phyloP scores from a whole-genome alignment of 2,113 vertebrate species.

The Cygnus buccinator region DNA sequence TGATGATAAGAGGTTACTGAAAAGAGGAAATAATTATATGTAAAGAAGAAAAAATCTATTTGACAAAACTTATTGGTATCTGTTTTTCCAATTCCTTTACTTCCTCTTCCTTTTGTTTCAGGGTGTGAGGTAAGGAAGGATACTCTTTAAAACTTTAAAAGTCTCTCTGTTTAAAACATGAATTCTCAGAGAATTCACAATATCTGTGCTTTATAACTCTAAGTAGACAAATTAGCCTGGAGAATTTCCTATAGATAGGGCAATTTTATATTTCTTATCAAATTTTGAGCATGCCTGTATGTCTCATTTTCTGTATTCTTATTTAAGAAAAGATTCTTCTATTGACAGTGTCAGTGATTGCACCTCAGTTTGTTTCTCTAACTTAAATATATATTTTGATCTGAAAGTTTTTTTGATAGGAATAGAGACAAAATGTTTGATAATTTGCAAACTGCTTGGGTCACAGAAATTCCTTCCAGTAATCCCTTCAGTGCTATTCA shows the following conservation, averaged over 20 bases:
- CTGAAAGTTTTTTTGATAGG: neutral
- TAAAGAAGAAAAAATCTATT: neutral
- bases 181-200: neutral
- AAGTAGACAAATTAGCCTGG: neutral
- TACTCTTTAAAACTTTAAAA: neutral
- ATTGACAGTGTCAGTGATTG: neutral
- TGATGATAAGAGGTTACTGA: neutral
- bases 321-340: neutral
- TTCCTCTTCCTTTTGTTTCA: neutral
- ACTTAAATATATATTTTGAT: neutral
- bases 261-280: neutral
- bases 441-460: neutral
- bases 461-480: neutral
- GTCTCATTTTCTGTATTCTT: neutral
- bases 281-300: neutral
- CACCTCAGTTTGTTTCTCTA: neutral
- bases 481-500: neutral
- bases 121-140: neutral
- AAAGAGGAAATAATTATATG: neutral
- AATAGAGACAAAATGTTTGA: neutral
- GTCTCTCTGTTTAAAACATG: neutral
- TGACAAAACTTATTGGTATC: neutral
- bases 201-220: neutral
- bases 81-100: neutral
- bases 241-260: neutral